These are phyloP conservation scores for Merluccius polli DNA, from an alignment of 2,797 vertebrate genomes.

Conservation along the genomic window DNA sequence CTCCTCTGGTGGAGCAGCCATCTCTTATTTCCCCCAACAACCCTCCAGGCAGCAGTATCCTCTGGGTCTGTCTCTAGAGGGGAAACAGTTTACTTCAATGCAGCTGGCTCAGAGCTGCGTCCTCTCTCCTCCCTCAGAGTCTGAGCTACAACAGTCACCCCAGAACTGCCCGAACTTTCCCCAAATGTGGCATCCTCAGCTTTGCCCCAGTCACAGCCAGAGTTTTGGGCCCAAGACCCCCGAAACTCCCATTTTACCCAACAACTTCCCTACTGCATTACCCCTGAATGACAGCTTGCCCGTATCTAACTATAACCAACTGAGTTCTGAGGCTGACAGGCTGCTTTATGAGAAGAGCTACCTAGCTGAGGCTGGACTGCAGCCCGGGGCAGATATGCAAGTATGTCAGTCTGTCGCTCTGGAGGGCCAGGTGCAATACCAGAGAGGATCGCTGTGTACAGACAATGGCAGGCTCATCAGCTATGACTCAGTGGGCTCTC, in stretches of 20 bases:
- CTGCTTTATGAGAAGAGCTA: slow-evolving; percentile 93
- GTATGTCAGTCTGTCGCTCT: slow-evolving; percentile 86
- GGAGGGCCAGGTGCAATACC: slow-evolving; percentile 93
- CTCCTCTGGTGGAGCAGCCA: slow-evolving; percentile 81
- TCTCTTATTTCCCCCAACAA: slow-evolving; percentile 89
- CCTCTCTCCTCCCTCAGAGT: slow-evolving; percentile 90
- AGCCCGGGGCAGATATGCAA: slow-evolving; percentile 89
- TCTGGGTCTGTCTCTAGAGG: slow-evolving; percentile 79
- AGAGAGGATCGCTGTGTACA: slow-evolving; percentile 87
- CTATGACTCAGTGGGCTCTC: slow-evolving; percentile 94
- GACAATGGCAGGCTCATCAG: slow-evolving; percentile 93
- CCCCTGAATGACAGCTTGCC: slow-evolving; percentile 79
- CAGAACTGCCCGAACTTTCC: slow-evolving; percentile 83
- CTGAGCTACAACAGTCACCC: slow-evolving; percentile 92
- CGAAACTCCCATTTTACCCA: slow-evolving; percentile 78
- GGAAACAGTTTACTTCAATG: slow-evolving; percentile 87
- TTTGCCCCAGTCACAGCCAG: slow-evolving; percentile 68
- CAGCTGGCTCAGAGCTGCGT: slow-evolving; percentile 91
- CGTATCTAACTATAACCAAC: slow-evolving; percentile 82
- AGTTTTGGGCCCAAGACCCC: slow-evolving; percentile 79
- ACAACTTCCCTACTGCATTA: slow-evolving; percentile 75
- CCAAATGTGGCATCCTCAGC: slow-evolving; percentile 82
- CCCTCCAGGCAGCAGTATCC: slow-evolving; percentile 81
- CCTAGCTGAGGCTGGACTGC: slow-evolving; percentile 78
- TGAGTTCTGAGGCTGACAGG: slow-evolving; percentile 84